Evolutionary conservation across 2,113 vertebrate species (phyloP), one percentile per base, ranked within the genome.

Genomic region (Formicarius rufipectus): DNA sequence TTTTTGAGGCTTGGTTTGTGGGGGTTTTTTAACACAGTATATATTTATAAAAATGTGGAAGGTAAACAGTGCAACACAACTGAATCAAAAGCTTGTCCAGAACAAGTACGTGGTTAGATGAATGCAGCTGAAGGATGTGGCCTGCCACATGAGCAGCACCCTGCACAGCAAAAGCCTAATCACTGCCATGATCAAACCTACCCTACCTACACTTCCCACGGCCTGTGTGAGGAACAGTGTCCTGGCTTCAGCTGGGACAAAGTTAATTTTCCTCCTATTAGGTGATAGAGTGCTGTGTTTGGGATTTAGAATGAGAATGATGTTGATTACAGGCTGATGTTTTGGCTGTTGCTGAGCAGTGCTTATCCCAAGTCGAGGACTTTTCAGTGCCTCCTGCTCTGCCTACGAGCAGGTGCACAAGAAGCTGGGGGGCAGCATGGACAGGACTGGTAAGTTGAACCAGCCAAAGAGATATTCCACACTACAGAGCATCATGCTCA

Each of bases 341-440:
- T 55, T 35, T 16, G 47, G 25, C 3, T 56, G 37, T 6, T 52
- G 52, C 52, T n/a, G 28, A 74, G 39, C 52, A 55, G n/a, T 23
- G 39, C 20, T 83, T 31, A 40, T 39, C 28, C n/a, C 17, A 53
- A 53, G 24, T 18, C 47, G 55, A 63, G 22, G 35, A 47, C n/a
- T 76, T 47, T 14, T 25, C 47, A 47, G 12, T 7, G 13, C 22
- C 30, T 33, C 40, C 22, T 63, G 22, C 40, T 63, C 47, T 33
- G 30, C 47, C 55, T 76, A 49, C 8, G 3, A 55, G 40, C 25
- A 69, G 35, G 18, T 49, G 7, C 25, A 42, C 31, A 40, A 16
- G 45, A 22, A 35, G 14, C 16, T 0, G 0, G 13, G 30, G 35
- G 39, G 52, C 21, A 47, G 37, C 40, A 25, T 1, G 6, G 62